A percentile compares a stretch with the other conserved stretches of the same genome.
Conservation (phyloP, 2,888 invertebrate species). For the Xanthia togata region DNA sequence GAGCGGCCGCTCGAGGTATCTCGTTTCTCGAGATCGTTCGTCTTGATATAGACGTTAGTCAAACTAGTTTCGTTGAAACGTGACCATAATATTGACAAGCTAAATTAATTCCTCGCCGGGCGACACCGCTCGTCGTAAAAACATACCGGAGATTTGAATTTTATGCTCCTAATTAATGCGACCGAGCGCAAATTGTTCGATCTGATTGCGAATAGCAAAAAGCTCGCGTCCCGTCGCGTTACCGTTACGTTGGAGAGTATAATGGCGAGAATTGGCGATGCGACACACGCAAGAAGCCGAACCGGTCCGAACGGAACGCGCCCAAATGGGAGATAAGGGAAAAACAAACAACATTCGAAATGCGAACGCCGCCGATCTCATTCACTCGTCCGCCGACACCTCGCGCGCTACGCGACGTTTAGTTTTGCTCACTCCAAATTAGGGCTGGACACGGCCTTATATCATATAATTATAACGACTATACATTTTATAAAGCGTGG, state of each 20-base stretch:
- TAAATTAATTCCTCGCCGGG: slow-evolving; percentile 81
- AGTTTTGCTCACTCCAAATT: slow-evolving; percentile 58
- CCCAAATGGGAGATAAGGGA: slow-evolving; percentile 83
- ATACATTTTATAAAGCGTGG: slow-evolving; percentile 20
- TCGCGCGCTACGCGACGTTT: slow-evolving; percentile 61
- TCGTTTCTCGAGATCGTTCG: slow-evolving; percentile 85
- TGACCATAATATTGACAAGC: slow-evolving; percentile 87
- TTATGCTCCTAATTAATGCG: slow-evolving; percentile 84
- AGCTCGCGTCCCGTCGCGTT: slow-evolving; percentile 78
- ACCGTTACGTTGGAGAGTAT: slow-evolving; percentile 81
- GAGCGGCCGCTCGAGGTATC: slow-evolving; percentile 81
- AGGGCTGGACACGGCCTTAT: slow-evolving; percentile 41
- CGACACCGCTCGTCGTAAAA: slow-evolving; percentile 76
- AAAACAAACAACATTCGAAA: slow-evolving; percentile 84
- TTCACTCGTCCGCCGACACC: slow-evolving; percentile 81
- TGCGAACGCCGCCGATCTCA: slow-evolving; percentile 78
- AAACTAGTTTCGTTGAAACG: slow-evolving; percentile 85
- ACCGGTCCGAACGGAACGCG: slow-evolving; percentile 82
- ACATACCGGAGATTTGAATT: slow-evolving; percentile 79
- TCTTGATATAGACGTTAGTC: slow-evolving; percentile 84
- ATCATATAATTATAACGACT: slow-evolving; percentile 36
- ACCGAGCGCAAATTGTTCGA: slow-evolving; percentile 81
- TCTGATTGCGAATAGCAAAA: slow-evolving; percentile 84
- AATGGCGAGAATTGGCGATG: slow-evolving; percentile 84
- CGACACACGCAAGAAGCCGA: slow-evolving; percentile 83